Base-by-base conservation (phyloP, 2,113 vertebrate species). In the Tetrao urogallus region DNA sequence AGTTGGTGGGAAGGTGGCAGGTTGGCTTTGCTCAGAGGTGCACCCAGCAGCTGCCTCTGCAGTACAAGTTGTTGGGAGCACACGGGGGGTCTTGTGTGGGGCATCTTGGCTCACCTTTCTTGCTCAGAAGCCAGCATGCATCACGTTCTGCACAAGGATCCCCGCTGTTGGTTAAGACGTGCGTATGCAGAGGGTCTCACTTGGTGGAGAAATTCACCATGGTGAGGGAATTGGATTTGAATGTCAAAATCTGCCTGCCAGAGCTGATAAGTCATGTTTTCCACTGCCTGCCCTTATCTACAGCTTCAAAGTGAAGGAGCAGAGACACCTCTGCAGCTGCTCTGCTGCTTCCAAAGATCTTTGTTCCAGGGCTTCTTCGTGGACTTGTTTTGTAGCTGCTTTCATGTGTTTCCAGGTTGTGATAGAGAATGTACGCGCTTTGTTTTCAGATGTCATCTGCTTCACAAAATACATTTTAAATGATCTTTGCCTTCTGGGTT, bases 1-100 rank as follows among this genome's bases (percentile, higher is more conserved):
- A 1, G 4, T 0, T 8, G 54, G 8, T 25, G 56, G 60, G 40
- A 6, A 14, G 1, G 30, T 12, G 1, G 21, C 13, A 60, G 27
- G 13, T 6, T 8, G 45, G 27, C 36, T 63, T 42, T 38, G 1
- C 32, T 13, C 7, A 0, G 3, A 7, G 42, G 5, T 10, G 27
- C 20, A 40, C 17, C 76, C 48, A 14, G 47, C 60, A 48, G 48
- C 13, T 13, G 60, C 3, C 34, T 66, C 38, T 54, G 65, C 57
- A 20, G 81, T 12, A 3, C 8, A 27, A 10, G 0, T 8, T 3
- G n/a, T 38, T 63, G 60, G 61, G 60, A 36, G 15, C 60, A 30
- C 28, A 19, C 4, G 16, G 15, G 21, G 38, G 21, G 13, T 9
- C 19, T 4, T 21, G 34, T 10, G 17, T 7, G 6, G 10, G 34